A percentile compares a stretch with the other conserved stretches of the same genome.
These are phyloP conservation scores for Lethenteron camtschaticum DNA, from an alignment of 2,113 vertebrate species.

Conservation along the genomic window DNA sequence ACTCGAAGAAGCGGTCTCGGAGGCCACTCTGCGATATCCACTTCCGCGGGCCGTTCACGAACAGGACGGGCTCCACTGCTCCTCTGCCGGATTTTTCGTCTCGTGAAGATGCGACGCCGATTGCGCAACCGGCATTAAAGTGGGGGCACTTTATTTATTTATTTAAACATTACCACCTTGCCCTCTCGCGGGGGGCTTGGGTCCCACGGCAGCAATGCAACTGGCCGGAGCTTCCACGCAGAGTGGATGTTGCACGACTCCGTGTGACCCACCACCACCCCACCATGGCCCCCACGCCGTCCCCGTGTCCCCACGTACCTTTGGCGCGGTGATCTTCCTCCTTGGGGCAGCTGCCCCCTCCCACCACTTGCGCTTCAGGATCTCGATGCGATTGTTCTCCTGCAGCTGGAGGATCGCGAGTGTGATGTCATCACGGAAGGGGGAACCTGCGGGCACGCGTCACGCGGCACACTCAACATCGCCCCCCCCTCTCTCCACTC, in stretches of 20 bases:
- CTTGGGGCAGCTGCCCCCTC: constrained; percentile 55
- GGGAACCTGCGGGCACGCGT: constrained; percentile 28
- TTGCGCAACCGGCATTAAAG: too few species aligned
- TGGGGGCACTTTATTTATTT: too few species aligned
- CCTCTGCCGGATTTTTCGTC: too few species aligned
- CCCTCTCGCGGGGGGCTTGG: too few species aligned
- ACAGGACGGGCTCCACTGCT: too few species aligned
- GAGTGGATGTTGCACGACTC: neutral
- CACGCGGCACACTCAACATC: neutral
- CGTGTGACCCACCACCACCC: neutral
- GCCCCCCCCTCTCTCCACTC: neutral
- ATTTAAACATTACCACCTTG: too few species aligned
- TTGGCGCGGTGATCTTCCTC: constrained; percentile 66
- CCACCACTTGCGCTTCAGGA: constrained; percentile 71
- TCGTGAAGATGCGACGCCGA: too few species aligned
- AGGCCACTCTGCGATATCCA: too few species aligned
- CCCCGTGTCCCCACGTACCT: constrained; percentile 21
- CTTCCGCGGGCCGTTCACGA: too few species aligned
- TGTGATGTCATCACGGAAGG: constrained; percentile 57
- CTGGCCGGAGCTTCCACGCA: too few species aligned
- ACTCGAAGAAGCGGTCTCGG: too few species aligned
- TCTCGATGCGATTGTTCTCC: constrained; percentile 65
- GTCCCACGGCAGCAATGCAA: too few species aligned
- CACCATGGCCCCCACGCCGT: neutral
- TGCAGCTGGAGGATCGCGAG: constrained; percentile 59